phyloP scores from a whole-genome alignment of 2,888 invertebrate species.

The Thysanoteuthis rhombus region DNA sequence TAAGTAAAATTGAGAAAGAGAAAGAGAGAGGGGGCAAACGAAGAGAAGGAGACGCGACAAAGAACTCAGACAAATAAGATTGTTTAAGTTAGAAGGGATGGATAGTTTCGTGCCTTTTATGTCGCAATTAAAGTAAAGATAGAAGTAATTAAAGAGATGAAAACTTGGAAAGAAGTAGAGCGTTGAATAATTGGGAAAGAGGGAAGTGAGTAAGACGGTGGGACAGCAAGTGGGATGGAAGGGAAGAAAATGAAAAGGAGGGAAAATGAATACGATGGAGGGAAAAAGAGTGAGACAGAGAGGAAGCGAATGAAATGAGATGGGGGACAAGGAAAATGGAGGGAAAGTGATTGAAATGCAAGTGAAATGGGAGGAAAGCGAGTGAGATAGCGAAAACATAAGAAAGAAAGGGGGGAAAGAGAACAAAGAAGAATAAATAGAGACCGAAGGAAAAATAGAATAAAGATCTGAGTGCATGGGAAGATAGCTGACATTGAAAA shows the following conservation, averaged over 20 bases:
- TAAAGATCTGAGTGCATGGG: background rate
- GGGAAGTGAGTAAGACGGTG: background rate
- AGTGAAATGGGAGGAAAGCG: too few species aligned
- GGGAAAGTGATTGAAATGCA: too few species aligned
- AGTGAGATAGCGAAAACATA: background rate
- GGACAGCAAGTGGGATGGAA: background rate
- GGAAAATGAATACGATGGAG: background rate
- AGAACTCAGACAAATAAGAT: too few species aligned
- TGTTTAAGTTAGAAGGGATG: too few species aligned
- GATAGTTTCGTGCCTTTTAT: too few species aligned
- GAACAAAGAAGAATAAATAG: background rate
- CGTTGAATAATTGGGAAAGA: background rate
- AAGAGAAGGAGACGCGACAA: background rate
- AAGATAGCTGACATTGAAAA: background rate
- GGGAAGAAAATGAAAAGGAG: background rate
- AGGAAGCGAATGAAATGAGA: background rate
- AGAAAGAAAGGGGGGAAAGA: background rate
- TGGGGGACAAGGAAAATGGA: too few species aligned
- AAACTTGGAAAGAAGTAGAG: too few species aligned
- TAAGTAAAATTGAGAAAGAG: background rate
- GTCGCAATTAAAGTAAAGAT: too few species aligned
- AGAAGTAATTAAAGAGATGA: too few species aligned
- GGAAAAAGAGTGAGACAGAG: background rate
- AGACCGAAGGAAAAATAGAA: background rate
- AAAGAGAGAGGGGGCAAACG: background rate